Conservation (phyloP, 2,797 vertebrate genomes). For the Sphenopsis melanotis region DNA sequence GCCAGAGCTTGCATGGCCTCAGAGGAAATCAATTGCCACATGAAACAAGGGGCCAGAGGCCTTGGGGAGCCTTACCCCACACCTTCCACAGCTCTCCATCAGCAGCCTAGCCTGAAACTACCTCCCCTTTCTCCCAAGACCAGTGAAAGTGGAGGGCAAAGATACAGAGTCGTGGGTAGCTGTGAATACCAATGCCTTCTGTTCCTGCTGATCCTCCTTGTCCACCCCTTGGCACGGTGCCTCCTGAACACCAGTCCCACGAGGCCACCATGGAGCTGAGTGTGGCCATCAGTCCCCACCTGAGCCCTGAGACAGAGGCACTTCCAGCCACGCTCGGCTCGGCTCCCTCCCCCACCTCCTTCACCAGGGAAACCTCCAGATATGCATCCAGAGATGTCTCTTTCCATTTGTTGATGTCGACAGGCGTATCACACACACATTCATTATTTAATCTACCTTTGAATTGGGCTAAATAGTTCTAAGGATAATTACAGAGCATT, state of each 20-base stretch:
- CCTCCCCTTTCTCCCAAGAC: background rate
- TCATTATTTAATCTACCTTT: slow-evolving; percentile 71
- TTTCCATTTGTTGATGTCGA: slow-evolving; percentile 34
- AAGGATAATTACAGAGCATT: slow-evolving; percentile 63
- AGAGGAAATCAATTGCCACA: slow-evolving; percentile 8
- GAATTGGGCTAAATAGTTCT: slow-evolving; percentile 66
- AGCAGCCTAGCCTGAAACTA: slow-evolving; percentile 42
- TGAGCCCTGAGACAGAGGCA: background rate
- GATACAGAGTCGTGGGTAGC: background rate
- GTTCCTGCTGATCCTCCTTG: background rate
- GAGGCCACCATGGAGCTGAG: rapidly evolving
- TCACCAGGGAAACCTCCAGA: slow-evolving; percentile 10
- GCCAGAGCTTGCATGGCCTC: background rate
- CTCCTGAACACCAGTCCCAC: background rate
- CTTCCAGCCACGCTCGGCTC: background rate
- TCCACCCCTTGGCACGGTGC: background rate
- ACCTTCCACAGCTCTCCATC: background rate
- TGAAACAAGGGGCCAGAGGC: background rate
- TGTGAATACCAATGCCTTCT: background rate
- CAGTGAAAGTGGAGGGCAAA: background rate
- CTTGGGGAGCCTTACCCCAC: slow-evolving; percentile 1
- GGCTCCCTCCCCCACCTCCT: background rate
- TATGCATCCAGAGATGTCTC: slow-evolving; percentile 26
- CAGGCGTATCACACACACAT: slow-evolving; percentile 49
- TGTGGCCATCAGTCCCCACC: rapidly evolving